Percentiles rank a stretch among this genome's conserved stretches.
phyloP scores from a whole-genome alignment of 1,140 invertebrate genomes.

The silkworm (Bombyx mori) region ASM3026992v2 NC_085109.1:10333501-10334000 shows the following conservation, averaged over 20 bases:
- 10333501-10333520: conserved; percentile 49
- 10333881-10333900: no score
- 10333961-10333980: conserved; percentile 43
- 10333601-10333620: conserved; percentile 54
- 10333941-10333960: conserved; percentile 30
- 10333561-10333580: conserved; percentile 52
- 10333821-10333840: no score
- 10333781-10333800: conserved; percentile 3
- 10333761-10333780: conserved; percentile 37
- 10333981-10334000: conserved; percentile 26
- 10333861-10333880: no score
- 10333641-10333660: conserved; percentile 56
- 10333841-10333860: no score
- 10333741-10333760: conserved; percentile 54
- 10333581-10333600: conserved; percentile 26
- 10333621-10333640: conserved; percentile 55
- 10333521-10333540: conserved; percentile 51
- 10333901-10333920: no score
- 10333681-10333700: conserved; percentile 55
- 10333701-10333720: conserved; percentile 27
- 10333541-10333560: conserved; percentile 49
- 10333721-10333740: conserved; percentile 45
- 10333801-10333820: no score
- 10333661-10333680: conserved; percentile 63
- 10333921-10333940: no score